A percentile compares a stretch with the other conserved stretches of the same genome.
Evolutionary conservation across 2,888 invertebrate genomes (phyloP).

Genomic region (Sinodicranocentrus sp.): DNA sequence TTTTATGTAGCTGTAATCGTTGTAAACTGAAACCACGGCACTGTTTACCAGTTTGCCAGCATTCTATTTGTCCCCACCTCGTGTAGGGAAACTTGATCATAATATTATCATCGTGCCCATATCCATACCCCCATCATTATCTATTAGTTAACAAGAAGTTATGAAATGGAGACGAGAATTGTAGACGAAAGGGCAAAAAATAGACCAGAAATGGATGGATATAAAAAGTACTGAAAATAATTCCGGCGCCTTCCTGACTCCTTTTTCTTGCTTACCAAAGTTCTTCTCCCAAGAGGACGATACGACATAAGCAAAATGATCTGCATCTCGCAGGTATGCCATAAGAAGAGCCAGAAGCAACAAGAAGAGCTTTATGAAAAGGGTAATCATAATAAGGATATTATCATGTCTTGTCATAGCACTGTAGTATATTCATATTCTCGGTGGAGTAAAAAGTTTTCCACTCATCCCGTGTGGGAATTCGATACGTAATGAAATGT

Average conservation of each 20-base stretch:
- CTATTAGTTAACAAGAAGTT: constrained; percentile 27
- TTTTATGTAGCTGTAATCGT: constrained; percentile 28
- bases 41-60: constrained; percentile 44
- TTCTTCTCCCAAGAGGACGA: constrained; percentile 5
- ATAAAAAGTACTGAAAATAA: constrained; percentile 60
- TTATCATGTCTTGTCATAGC: no score
- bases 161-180: constrained; percentile 7
- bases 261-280: constrained; percentile 41
- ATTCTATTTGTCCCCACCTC: constrained; percentile 51
- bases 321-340: no score
- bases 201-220: constrained; percentile 28
- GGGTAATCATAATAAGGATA: background rate
- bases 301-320: background rate
- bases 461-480: no score
- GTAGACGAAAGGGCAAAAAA: constrained; percentile 3
- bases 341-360: background rate
- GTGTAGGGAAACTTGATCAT: background rate
- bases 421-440: no score
- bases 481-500: no score
- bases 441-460: no score
- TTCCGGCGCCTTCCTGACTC: constrained; percentile 69
- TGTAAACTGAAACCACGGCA: constrained; percentile 8
- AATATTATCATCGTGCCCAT: background rate
- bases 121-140: background rate
- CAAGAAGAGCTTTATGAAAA: background rate